Evolutionary conservation across 2,113 vertebrate species (phyloP).

Genomic region (Notiomystis cincta): DNA sequence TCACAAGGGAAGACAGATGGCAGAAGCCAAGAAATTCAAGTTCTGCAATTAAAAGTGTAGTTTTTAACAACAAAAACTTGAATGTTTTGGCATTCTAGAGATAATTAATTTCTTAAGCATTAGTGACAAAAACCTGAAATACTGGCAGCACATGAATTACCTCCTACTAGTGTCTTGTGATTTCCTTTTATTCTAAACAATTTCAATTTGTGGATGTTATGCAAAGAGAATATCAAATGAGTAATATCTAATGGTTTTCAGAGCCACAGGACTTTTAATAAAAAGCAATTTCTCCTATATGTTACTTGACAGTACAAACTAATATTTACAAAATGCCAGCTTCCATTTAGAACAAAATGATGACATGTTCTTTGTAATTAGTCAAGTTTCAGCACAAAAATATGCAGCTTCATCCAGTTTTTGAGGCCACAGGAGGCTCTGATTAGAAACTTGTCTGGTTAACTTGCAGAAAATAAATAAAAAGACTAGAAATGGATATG

Average conservation of each 20-base stretch:
- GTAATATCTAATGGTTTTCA: not conserved
- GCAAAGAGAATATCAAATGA: not conserved
- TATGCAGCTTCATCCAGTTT: not conserved
- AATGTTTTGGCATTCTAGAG: not conserved
- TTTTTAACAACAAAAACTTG: not conserved
- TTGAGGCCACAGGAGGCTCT: not conserved
- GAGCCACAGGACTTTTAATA: not conserved
- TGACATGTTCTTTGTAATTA: not conserved
- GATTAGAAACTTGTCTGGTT: not conserved
- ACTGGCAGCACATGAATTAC: not conserved
- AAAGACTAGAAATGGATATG: not conserved
- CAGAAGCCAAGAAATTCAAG: not conserved
- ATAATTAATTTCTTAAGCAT: not conserved
- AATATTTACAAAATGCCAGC: not conserved
- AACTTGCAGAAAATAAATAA: not conserved
- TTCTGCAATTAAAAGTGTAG: not conserved
- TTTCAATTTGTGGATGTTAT: not conserved
- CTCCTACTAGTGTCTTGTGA: not conserved
- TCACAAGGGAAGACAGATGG: not conserved
- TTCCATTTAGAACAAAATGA: not conserved
- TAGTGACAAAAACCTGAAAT: not conserved
- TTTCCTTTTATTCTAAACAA: slow-evolving; percentile 3
- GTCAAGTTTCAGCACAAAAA: not conserved
- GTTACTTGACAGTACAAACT: not conserved
- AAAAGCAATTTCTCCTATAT: not conserved